A percentile compares a stretch with the other conserved stretches of the same genome.
These are phyloP conservation scores for Drosophila engyochracea DNA, from an alignment of 2,888 invertebrate species.

Conservation along the genomic window DNA sequence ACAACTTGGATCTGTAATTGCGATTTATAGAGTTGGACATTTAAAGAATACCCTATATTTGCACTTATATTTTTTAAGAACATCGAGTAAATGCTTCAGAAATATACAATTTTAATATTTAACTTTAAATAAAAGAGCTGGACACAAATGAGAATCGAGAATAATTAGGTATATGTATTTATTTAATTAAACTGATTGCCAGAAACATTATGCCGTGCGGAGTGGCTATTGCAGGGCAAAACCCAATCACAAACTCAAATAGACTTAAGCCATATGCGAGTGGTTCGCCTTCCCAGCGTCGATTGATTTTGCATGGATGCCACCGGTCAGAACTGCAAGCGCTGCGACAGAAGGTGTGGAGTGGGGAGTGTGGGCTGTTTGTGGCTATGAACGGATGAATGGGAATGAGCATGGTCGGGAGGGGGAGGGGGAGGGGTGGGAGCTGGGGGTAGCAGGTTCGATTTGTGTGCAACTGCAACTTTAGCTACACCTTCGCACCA, in stretches of 20 bases:
- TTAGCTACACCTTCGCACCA: slow-evolving; percentile 41
- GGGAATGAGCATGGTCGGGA: not conserved
- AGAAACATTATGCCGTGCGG: not conserved
- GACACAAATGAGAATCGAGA: not conserved
- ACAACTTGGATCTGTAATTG: not conserved
- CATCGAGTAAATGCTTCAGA: not conserved
- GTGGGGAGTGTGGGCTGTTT: slow-evolving; percentile 10
- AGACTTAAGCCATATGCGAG: slow-evolving; percentile 62
- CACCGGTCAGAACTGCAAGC: slow-evolving; percentile 55
- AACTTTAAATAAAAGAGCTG: accelerated
- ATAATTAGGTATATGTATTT: not conserved
- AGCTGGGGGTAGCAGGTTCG: slow-evolving; percentile 13
- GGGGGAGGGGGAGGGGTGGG: not conserved
- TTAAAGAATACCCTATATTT: slow-evolving; percentile 13
- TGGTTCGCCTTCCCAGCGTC: slow-evolving; percentile 40
- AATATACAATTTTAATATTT: not conserved
- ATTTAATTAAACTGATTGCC: not conserved
- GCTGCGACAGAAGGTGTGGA: not conserved
- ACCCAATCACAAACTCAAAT: slow-evolving; percentile 60
- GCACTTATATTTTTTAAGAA: not conserved
- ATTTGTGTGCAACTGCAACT: slow-evolving; percentile 45
- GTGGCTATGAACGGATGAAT: slow-evolving; percentile 14
- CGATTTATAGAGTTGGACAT: no score
- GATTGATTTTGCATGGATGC: slow-evolving; percentile 72
- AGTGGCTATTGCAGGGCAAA: slow-evolving; percentile 9